Evolutionary conservation across 2,888 invertebrate genomes (phyloP).

Genomic region (Trachelus stipa): DNA sequence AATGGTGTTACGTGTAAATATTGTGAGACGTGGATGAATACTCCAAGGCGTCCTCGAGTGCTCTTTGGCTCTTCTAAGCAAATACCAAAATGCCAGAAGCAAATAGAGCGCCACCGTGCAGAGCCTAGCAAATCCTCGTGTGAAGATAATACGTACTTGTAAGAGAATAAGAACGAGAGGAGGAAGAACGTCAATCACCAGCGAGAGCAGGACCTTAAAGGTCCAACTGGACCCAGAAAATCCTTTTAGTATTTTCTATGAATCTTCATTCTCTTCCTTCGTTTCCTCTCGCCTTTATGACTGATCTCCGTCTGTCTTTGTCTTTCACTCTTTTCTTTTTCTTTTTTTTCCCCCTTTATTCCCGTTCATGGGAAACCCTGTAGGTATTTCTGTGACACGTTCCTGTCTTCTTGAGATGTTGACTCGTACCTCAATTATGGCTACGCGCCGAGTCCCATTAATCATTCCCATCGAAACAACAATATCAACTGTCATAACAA

Average conservation of each 20-base stretch:
- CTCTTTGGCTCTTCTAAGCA: conserved; percentile 40
- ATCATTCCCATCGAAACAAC: conserved; percentile 9
- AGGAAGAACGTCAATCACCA: conserved; percentile 28
- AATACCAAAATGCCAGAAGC: conserved; percentile 41
- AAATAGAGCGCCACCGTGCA: conserved; percentile 39
- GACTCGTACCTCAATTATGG: background rate
- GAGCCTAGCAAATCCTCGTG: conserved; percentile 29
- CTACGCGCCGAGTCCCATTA: background rate
- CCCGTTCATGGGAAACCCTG: background rate
- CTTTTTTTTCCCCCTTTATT: background rate
- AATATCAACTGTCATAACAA: conserved; percentile 11
- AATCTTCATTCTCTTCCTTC: background rate
- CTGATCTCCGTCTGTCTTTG: background rate
- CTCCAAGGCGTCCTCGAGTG: conserved; percentile 34
- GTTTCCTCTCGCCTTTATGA: background rate
- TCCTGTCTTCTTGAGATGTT: background rate
- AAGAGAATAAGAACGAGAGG: conserved; percentile 19
- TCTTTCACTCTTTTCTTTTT: background rate
- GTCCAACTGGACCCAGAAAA: background rate
- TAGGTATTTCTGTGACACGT: background rate
- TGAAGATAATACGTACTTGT: background rate
- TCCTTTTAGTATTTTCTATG: background rate
- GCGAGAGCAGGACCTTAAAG: background rate
- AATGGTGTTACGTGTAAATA: conserved; percentile 50
- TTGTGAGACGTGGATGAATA: conserved; percentile 47